phyloP scores from a whole-genome alignment of 2,113 vertebrate genomes.

The Corythornis vintsioides region DNA sequence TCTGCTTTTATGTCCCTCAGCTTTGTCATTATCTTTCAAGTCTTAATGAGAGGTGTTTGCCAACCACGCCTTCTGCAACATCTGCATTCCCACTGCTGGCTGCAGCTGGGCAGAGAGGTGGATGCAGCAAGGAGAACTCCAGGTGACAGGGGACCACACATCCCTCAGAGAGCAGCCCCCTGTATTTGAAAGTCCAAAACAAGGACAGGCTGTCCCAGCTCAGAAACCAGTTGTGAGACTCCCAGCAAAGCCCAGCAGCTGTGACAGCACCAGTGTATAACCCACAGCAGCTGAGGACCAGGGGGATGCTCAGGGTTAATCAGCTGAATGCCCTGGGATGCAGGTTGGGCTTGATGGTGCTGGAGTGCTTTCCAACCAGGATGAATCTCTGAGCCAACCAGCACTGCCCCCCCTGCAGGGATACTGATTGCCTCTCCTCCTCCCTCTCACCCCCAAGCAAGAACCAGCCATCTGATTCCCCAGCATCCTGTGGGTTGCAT shows the following conservation, averaged over 20 bases:
- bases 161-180: background rate
- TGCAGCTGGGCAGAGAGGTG: background rate
- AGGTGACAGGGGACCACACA: rapidly evolving
- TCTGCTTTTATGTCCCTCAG: background rate
- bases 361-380: too few relatives aligned
- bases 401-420: background rate
- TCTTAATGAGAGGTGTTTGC: background rate
- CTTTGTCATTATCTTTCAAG: background rate
- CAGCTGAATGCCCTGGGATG: background rate
- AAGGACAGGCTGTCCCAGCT: background rate
- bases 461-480: background rate
- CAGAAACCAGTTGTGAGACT: background rate
- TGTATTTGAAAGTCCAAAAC: background rate
- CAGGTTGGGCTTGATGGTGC: too few relatives aligned
- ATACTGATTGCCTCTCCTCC: background rate
- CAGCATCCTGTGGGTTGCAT: rapidly evolving
- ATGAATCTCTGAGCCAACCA: too few relatives aligned
- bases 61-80: background rate
- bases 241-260: background rate
- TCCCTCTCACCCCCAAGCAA: background rate
- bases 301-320: background rate
- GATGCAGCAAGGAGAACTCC: background rate
- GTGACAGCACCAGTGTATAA: background rate
- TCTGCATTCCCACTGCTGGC: background rate
- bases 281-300: background rate